Evolutionary conservation across 2,888 invertebrate genomes (phyloP).

Genomic region (Oscheius sp.): DNA sequence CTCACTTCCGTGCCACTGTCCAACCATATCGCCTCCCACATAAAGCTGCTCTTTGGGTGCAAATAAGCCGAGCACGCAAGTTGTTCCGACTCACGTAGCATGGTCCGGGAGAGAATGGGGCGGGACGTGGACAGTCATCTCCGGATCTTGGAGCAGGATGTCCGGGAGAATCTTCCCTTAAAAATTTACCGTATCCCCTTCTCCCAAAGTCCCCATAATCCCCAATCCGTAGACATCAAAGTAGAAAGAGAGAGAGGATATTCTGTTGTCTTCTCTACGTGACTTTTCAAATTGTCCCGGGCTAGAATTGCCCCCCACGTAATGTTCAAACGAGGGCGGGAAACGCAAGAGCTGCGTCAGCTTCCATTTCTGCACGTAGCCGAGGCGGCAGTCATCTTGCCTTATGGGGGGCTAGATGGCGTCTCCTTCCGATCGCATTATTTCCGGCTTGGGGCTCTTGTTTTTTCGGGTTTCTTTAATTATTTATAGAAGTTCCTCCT

Average conservation of each 20-base stretch:
- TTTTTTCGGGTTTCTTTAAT: too few relatives aligned
- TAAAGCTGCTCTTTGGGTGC: not conserved
- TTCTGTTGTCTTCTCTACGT: not conserved
- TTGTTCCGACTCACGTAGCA: slow-evolving; percentile 20
- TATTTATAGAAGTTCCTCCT: too few relatives aligned
- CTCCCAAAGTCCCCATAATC: too few relatives aligned
- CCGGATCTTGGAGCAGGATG: not conserved
- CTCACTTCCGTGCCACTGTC: too few relatives aligned
- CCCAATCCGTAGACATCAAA: too few relatives aligned
- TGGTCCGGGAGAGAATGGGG: not conserved
- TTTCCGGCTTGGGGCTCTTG: too few relatives aligned
- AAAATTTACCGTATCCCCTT: too few relatives aligned
- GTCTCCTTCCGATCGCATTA: too few relatives aligned
- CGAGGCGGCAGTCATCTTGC: not conserved
- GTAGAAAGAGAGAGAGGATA: too few relatives aligned
- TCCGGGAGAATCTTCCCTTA: too few relatives aligned
- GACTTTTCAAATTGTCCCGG: slow-evolving; percentile 11
- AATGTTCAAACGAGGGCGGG: slow-evolving; percentile 19
- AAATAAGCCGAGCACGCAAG: slow-evolving; percentile 26
- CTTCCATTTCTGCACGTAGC: slow-evolving; percentile 15
- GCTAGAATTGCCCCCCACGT: slow-evolving; percentile 10
- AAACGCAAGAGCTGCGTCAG: not conserved
- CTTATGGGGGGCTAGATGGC: too few relatives aligned
- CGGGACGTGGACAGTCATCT: not conserved
- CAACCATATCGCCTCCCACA: too few relatives aligned